Evolutionary conservation across 1,140 invertebrate genomes (phyloP).

Genomic region (Druon quercuslanigerum): DNA sequence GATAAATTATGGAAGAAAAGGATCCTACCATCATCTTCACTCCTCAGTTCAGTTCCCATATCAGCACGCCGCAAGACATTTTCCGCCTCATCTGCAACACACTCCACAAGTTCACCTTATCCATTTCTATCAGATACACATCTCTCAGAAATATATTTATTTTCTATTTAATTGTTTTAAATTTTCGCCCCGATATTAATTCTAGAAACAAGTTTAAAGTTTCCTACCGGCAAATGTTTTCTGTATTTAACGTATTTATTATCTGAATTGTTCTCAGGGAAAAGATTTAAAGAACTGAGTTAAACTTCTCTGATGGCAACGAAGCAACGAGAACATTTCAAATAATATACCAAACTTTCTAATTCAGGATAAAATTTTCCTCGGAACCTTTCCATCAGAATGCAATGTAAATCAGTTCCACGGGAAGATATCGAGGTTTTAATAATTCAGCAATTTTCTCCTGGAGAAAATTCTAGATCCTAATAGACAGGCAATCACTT

Average conservation of each 20-base stretch:
- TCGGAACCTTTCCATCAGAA: not conserved
- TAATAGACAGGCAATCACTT: constrained; percentile 18
- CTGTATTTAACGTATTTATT: not conserved
- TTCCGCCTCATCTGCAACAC: constrained; percentile 59
- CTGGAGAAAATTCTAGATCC: constrained; percentile 7
- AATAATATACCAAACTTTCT: not conserved
- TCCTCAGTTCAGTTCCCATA: constrained; percentile 35
- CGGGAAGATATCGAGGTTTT: constrained; percentile 18
- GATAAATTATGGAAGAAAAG: constrained; percentile 44
- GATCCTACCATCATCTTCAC: constrained; percentile 45
- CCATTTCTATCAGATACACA: constrained; percentile 37
- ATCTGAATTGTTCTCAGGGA: not conserved
- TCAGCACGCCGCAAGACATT: constrained; percentile 60
- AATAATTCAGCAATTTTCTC: constrained; percentile 27
- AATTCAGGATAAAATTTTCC: not conserved
- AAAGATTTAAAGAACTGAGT: not conserved
- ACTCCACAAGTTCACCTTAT: constrained; percentile 45
- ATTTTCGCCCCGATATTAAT: not conserved
- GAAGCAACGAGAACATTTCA: not conserved
- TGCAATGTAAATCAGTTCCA: constrained; percentile 21
- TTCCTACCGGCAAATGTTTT: not conserved
- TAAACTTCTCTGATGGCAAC: constrained; percentile 9
- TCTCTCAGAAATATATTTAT: not conserved
- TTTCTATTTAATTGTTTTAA: not conserved
- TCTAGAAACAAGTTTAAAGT: not conserved